phyloP scores from a whole-genome alignment of 2,888 invertebrate genomes.

The Panzeria rudis region DNA sequence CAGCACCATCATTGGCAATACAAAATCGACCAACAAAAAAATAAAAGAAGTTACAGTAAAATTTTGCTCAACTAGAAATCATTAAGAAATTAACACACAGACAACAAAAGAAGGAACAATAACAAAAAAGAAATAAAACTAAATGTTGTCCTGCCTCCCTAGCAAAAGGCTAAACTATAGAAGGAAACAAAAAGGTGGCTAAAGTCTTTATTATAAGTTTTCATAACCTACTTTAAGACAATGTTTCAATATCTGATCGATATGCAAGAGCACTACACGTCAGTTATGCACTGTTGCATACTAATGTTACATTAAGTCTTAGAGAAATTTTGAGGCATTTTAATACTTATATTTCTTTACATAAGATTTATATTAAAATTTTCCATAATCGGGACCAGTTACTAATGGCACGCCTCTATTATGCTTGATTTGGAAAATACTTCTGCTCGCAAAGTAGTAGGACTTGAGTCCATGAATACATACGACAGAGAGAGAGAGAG shows the following conservation, averaged over 20 bases:
- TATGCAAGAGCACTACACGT: constrained; percentile 9
- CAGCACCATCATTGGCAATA: neutral
- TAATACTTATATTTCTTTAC: neutral
- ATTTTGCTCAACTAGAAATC: constrained; percentile 51
- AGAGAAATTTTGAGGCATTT: too few species aligned
- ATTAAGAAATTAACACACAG: constrained; percentile 71
- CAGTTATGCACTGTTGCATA: neutral
- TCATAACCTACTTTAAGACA: constrained; percentile 62
- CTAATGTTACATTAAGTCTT: neutral
- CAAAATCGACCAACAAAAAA: neutral
- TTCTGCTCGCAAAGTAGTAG: too few species aligned
- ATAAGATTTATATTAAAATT: neutral
- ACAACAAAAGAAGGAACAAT: neutral
- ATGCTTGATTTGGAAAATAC: too few species aligned
- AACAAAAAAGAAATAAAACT: neutral
- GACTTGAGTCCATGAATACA: too few species aligned
- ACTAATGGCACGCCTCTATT: too few species aligned
- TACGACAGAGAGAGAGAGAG: too few species aligned
- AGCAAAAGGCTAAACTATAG: neutral
- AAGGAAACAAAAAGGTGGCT: constrained; percentile 30
- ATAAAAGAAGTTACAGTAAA: constrained; percentile 42
- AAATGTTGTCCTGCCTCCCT: constrained; percentile 23
- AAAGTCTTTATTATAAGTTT: constrained; percentile 51
- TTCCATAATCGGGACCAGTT: too few species aligned
- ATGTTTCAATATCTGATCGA: constrained; percentile 56